Base-by-base conservation (phyloP, 2,888 invertebrate species). In the Chironomus riparius region DNA sequence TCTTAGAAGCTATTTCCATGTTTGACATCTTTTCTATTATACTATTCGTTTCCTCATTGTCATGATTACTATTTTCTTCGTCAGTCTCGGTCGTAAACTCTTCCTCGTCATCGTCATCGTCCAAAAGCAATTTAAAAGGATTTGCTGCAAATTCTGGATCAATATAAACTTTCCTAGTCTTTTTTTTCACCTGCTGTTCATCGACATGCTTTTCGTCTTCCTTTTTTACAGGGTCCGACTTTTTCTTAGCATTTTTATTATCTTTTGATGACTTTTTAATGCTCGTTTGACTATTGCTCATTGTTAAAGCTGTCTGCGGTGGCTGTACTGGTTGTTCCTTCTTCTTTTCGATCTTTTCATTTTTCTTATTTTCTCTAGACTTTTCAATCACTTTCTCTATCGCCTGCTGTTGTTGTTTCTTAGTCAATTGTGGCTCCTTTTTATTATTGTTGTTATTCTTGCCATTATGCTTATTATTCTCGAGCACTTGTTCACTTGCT, bases 261-360 rank as follows among this genome's bases (percentile, higher is more conserved):
- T 56, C 15, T 56, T 56, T 47, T 79, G 80, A n/a, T 79, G 71
- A 80, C 80, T 6, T 79, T 79, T 72, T 81, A 81, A 77, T 76
- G 78, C 65, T 78, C 78, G 38, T 80, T 79, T 69, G 81, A 82
- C 73, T 83, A 83, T 77, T 83, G 83, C 70, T 82, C 81, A 6
- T 4, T 56, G 18, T 15, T 10, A 38, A 7, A 10, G 38, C 56
- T 15, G 7, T 15, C 6, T 13, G n/a, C 2, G 50, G 18, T 15
- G 13, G n/a, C 15, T 56, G 56, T 56, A n/a, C n/a, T n/a, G 3
- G 10, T 79, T 79, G 7, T 38, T 38, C 75, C 78, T 68, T 78
- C 78, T 13, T 72, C 78, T 56, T 82, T 80, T 72, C 76, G 4
- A 15, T 7, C 38, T 70, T 70, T 38, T 70, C 22, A 47, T 6